phyloP scores from a whole-genome alignment of 2,797 vertebrate species.

The Hipposideros larvatus region DNA sequence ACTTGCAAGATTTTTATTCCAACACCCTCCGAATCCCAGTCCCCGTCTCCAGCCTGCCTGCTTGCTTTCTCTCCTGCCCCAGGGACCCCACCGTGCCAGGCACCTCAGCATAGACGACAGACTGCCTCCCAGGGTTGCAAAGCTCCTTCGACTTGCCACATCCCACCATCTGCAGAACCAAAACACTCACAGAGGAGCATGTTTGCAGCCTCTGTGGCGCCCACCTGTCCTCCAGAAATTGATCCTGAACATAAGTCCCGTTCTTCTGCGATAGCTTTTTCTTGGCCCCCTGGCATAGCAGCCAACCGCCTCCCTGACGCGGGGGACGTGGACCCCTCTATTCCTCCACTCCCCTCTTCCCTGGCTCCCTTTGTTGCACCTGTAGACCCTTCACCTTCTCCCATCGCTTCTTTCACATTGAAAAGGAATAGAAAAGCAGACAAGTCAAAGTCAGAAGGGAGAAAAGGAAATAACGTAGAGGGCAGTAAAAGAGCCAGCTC shows the following conservation, averaged over 20 bases:
- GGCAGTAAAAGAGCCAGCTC: neutral
- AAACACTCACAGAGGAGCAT: accelerated
- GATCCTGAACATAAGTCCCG: neutral
- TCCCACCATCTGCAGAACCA: neutral
- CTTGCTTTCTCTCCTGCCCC: neutral
- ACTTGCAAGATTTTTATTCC: neutral
- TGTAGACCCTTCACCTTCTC: neutral
- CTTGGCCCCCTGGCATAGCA: neutral
- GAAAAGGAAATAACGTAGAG: neutral
- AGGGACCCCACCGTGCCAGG: accelerated
- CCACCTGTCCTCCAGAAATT: accelerated
- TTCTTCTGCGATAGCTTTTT: accelerated
- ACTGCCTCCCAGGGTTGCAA: too few relatives aligned
- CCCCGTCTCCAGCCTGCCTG: accelerated
- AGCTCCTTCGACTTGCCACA: accelerated
- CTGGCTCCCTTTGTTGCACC: neutral
- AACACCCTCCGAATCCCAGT: neutral
- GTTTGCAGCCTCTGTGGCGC: accelerated
- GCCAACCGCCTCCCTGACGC: accelerated
- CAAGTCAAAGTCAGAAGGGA: neutral
- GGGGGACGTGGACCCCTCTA: accelerated
- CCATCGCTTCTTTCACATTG: too few relatives aligned
- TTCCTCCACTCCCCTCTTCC: neutral
- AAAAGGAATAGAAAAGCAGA: neutral
- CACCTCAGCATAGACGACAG: accelerated